Conservation (phyloP, 2,113 vertebrate genomes). For the Vidua chalybeata region DNA sequence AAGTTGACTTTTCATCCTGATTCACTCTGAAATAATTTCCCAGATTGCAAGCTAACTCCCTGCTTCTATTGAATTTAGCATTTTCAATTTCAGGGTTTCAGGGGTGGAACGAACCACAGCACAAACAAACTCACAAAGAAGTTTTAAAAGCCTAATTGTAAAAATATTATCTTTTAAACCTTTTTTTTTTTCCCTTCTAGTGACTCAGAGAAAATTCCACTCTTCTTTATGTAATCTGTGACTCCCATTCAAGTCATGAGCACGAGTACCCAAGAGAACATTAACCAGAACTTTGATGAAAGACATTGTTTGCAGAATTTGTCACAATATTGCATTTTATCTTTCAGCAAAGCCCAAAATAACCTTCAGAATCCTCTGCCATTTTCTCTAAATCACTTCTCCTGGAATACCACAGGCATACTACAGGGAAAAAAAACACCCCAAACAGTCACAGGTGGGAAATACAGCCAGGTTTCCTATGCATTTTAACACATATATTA, state of each 20-base stretch:
- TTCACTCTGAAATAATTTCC: not conserved
- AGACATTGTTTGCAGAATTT: not conserved
- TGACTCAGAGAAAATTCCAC: conserved; percentile 27
- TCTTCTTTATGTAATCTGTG: not conserved
- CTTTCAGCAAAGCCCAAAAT: not conserved
- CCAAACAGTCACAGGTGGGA: not conserved
- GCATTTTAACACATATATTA: not conserved
- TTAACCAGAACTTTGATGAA: not conserved
- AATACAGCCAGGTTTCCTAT: not conserved
- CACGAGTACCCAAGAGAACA: not conserved
- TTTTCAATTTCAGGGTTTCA: not conserved
- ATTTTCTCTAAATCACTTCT: not conserved
- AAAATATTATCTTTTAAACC: not conserved
- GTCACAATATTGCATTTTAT: not conserved
- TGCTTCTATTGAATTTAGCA: not conserved
- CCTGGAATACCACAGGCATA: not conserved
- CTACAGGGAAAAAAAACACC: fast-evolving
- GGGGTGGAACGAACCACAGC: not conserved
- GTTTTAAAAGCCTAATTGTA: not conserved
- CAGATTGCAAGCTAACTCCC: not conserved
- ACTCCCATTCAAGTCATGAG: not conserved
- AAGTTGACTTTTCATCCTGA: not conserved
- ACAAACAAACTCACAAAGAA: not conserved
- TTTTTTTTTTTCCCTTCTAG: not conserved
- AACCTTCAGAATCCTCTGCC: not conserved